phyloP scores from a whole-genome alignment of 2,113 vertebrate species.

The Gymnocephalus cernua region DNA sequence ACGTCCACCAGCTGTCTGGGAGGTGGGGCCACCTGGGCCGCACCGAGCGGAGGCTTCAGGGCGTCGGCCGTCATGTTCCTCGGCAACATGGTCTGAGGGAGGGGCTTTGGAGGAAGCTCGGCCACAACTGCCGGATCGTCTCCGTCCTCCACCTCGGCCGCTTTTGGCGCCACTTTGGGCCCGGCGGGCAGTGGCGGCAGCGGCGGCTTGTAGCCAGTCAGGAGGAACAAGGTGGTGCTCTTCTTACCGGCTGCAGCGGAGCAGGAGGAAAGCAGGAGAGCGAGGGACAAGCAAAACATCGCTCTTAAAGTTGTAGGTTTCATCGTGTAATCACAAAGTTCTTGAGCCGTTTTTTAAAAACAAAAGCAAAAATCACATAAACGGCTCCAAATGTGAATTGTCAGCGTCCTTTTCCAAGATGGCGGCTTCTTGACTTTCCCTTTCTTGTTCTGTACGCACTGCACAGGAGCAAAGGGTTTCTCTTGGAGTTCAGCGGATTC shows the following conservation, averaged over 20 bases:
- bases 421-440: constrained; percentile 5
- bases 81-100: constrained; percentile 85
- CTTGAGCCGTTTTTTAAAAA: constrained; percentile 17
- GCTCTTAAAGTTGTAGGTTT: constrained; percentile 18
- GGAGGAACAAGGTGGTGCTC: constrained; percentile 72
- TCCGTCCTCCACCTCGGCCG: constrained; percentile 72
- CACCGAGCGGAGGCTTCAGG: constrained; percentile 84
- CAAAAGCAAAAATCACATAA: background rate
- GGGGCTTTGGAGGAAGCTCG: constrained; percentile 81
- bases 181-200: constrained; percentile 44
- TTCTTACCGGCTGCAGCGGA: constrained; percentile 41
- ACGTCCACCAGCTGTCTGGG: constrained; percentile 85
- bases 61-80: constrained; percentile 82
- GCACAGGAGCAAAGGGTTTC: constrained; percentile 22
- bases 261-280: constrained; percentile 67
- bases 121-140: constrained; percentile 41
- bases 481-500: background rate
- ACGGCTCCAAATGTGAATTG: background rate
- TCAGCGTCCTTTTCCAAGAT: constrained; percentile 40
- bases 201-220: constrained; percentile 72
- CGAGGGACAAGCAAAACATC: constrained; percentile 61
- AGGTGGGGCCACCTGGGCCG: constrained; percentile 83
- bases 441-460: background rate
- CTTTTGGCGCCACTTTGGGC: constrained; percentile 63
- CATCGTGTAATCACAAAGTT: constrained; percentile 60